Evolutionary conservation across 1,140 invertebrate genomes (phyloP).

Genomic region (Platyscapa corneri): DNA sequence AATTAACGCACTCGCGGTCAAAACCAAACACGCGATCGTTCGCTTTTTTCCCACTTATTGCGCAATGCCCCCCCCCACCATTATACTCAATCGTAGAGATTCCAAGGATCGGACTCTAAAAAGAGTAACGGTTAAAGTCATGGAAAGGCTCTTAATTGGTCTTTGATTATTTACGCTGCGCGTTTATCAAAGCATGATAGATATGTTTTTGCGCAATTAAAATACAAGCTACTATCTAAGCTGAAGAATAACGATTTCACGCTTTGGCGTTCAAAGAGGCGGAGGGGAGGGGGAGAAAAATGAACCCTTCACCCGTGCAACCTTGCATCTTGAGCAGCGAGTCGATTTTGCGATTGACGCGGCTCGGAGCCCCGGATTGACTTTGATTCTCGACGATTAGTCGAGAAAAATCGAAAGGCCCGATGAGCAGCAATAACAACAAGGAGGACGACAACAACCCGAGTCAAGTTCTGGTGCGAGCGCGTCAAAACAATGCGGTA

Average conservation of each 20-base stretch:
- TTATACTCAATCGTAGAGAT: neutral
- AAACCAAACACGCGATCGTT: neutral
- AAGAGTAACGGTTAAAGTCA: conserved; percentile 6
- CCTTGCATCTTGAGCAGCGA: neutral
- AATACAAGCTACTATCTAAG: neutral
- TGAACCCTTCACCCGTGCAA: neutral
- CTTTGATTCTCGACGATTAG: neutral
- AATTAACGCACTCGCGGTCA: neutral
- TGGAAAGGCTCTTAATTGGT: neutral
- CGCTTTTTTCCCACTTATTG: neutral
- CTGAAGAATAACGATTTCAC: neutral
- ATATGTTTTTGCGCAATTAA: neutral
- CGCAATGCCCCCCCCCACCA: neutral
- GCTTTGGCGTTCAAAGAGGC: neutral
- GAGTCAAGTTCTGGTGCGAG: conserved; percentile 22
- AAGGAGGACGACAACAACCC: too few species aligned
- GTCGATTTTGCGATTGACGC: too few species aligned
- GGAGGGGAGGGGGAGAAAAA: too few species aligned
- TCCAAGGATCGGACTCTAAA: neutral
- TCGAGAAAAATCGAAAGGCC: conserved; percentile 10
- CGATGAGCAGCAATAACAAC: neutral
- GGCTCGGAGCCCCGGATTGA: neutral
- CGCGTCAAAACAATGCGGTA: neutral
- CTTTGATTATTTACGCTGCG: conserved; percentile 4
- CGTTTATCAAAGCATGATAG: neutral